Base-by-base conservation (phyloP, 1,140 invertebrate species). In the Diprion similis region DNA sequence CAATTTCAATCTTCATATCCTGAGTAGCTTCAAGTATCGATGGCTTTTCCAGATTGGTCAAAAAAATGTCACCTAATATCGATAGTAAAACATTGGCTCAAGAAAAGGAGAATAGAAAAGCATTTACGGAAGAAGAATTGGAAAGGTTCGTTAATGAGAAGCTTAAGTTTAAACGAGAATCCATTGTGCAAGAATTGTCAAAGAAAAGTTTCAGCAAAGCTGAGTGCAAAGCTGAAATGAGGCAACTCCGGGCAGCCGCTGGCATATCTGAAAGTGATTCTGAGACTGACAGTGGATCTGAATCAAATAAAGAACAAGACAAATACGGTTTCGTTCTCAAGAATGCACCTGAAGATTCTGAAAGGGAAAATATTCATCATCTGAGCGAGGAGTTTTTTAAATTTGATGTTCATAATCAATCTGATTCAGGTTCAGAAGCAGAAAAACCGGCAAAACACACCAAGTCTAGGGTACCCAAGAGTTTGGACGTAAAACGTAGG, bases 391-490 rank as follows among this genome's bases (percentile, higher is more conserved):
- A 75, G 37, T 73, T 75, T 66, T 24, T 73, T 1, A 69, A 73
- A 47, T 65, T 72, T 46, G 68, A 75, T 17, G 66, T 75, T 17
- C 73, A 13, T 59, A 59, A 75, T 37, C 66, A 18, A 1, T 68
- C 71, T 10, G 68, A 75, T 46, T 75, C 74, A 13, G 74, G 72
- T 66, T 70, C 66, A 8, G 74, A 75, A 24, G 47, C 51, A 13
- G 74, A 75, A 8, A 75, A 65, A 71, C 15, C 51, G 8, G 17
- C 46, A 0, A 71, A 71, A 68, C 47, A 10, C 8, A 68, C 18
- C 15, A 13, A 18, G 2, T 15, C 10, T 4, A 68, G 15, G 15
- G 18, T 11, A 13, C 11, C 18, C 11, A 45, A 68, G 11, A 68
- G 18, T 19, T 45, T 68, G 18, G 37, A 68, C 8, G 18, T 68